Conservation (phyloP, 2,888 invertebrate species). For the Leptopilina myrica region DNA sequence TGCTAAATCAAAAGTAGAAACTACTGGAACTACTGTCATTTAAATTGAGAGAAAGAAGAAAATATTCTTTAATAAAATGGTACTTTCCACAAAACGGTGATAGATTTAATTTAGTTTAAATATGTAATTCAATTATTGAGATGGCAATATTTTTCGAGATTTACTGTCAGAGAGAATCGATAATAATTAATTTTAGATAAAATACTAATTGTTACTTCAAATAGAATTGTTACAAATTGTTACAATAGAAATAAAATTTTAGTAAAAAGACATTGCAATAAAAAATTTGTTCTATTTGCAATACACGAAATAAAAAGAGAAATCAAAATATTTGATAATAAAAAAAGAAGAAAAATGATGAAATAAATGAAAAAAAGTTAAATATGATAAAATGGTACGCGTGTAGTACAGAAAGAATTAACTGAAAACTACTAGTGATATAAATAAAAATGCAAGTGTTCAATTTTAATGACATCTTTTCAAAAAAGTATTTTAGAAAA, state of each 20-base stretch:
- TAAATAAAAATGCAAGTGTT: conserved; percentile 32
- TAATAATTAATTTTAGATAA: neutral
- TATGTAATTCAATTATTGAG: neutral
- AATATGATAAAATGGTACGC: neutral
- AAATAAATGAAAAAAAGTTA: neutral
- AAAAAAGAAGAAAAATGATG: neutral
- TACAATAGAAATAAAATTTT: neutral
- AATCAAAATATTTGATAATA: neutral
- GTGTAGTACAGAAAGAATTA: too few relatives aligned
- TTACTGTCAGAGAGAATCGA: conserved; percentile 25
- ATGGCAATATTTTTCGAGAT: conserved; percentile 7
- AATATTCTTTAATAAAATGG: too few relatives aligned
- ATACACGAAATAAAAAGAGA: neutral
- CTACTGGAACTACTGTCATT: too few relatives aligned
- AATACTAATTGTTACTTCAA: neutral
- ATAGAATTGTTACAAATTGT: neutral
- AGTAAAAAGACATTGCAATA: neutral
- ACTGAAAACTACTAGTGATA: neutral
- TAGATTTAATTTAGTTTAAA: too few relatives aligned
- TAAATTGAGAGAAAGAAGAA: too few relatives aligned
- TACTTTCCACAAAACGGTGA: too few relatives aligned
- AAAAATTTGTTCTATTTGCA: neutral
- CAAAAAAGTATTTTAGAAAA: too few relatives aligned
- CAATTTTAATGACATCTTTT: neutral
- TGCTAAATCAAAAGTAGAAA: too few relatives aligned